Base-by-base conservation (phyloP, 1,140 invertebrate species). In the Heliconius nattereri region DNA sequence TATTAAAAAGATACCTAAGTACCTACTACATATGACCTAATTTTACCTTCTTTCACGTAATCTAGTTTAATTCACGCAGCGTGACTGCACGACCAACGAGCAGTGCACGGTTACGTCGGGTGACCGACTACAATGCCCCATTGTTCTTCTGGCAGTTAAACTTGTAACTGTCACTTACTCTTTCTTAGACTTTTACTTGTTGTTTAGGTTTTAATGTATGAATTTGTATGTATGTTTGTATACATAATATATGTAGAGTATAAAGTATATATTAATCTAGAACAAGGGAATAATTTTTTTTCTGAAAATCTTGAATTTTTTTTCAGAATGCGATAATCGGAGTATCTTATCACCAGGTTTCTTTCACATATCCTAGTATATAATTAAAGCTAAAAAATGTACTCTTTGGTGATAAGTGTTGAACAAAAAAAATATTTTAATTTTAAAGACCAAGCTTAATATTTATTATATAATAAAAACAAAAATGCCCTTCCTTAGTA, bases 151-250 rank as follows among this genome's bases (percentile, higher is more conserved):
- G 52, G 66, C 71, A 72, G 71, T 72, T 57, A 72, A 72, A 72
- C 71, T 72, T 52, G 66, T 60, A 78, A 57, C 52, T 72, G 76
- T 73, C 76, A 78, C 76, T 78, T 57, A 37, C 26, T 76, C 66
- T 76, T 71, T 29, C 75, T 37, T 76, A 40, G 26, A 76, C 60
- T 32, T 26, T 72, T 72, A 72, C 71, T 72, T 72, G 35, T 72
- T 35, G 20, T 13, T 71, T 23, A 23, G 54, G 7, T 3, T 11
- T 66, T 26, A 66, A 11, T 26, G 60, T 26, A 29, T 66, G 23
- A 26, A 23, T n/a, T 23, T 57, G 1, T 57, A 26, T 60, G n/a
- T 60, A 16, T 45, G 13, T 45, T 6, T 1, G 11, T 45, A 45
- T 5, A 45, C 40, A 40, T 40, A 45, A 40, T 40, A 45, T 45